These are phyloP conservation scores for Hirtodrosophila confusa DNA, from an alignment of 2,888 invertebrate species.

Conservation along the genomic window DNA sequence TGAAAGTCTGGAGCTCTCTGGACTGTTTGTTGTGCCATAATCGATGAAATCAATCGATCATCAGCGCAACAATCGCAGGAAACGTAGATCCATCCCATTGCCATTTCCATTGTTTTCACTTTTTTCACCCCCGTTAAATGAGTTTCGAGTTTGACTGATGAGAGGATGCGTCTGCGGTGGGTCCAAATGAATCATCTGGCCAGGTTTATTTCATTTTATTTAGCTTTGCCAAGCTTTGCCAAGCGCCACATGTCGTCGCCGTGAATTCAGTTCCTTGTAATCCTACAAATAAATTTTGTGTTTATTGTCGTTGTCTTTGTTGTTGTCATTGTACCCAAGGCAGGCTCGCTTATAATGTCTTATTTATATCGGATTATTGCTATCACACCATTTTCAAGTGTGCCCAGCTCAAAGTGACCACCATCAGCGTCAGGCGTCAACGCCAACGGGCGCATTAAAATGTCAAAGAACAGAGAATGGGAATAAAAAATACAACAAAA, in stretches of 20 bases:
- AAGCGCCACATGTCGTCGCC: slow-evolving; percentile 74
- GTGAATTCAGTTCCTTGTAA: slow-evolving; percentile 65
- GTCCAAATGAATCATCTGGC: slow-evolving; percentile 55
- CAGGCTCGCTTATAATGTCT: slow-evolving; percentile 67
- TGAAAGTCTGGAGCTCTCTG: slow-evolving; percentile 16
- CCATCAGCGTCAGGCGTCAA: slow-evolving; percentile 72
- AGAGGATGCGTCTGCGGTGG: slow-evolving; percentile 56
- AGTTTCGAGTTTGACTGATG: slow-evolving; percentile 59
- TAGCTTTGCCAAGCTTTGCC: slow-evolving; percentile 34
- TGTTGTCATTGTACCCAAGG: slow-evolving; percentile 3
- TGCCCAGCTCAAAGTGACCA: slow-evolving; percentile 67
- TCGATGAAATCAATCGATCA: slow-evolving; percentile 83
- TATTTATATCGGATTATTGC: slow-evolving; percentile 78
- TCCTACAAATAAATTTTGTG: slow-evolving; percentile 58
- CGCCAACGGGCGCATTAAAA: slow-evolving; percentile 78
- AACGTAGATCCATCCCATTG: slow-evolving; percentile 25
- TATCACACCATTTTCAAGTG: slow-evolving; percentile 75
- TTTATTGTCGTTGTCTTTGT: slow-evolving; percentile 41
- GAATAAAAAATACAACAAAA: slow-evolving; percentile 11
- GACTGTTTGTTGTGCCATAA: slow-evolving; percentile 77
- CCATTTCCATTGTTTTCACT: slow-evolving; percentile 67
- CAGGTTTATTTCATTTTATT: slow-evolving; percentile 15
- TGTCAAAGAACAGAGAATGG: slow-evolving; percentile 63
- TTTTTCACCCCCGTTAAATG: slow-evolving; percentile 23
- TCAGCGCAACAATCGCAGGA: slow-evolving; percentile 26